A percentile compares a stretch with the other conserved stretches of the same genome.
phyloP scores from a whole-genome alignment of 2,797 vertebrate genomes.

The Poecile montanus region DNA sequence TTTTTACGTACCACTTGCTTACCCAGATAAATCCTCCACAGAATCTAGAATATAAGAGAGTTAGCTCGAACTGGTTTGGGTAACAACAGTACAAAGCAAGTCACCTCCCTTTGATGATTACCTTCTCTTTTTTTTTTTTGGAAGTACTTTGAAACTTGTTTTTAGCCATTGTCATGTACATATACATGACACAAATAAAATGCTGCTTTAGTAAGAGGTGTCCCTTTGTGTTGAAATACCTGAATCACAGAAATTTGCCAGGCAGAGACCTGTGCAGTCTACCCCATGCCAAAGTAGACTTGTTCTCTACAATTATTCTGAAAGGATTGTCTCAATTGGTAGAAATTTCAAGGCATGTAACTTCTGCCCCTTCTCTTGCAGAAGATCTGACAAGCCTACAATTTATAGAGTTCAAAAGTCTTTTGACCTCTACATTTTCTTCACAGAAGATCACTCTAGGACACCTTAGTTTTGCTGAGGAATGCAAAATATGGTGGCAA shows the following conservation, averaged over 20 bases:
- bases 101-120: not conserved
- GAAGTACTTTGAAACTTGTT: not conserved
- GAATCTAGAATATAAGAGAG: not conserved
- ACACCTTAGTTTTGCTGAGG: not conserved
- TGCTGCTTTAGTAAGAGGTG: not conserved
- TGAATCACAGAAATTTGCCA: conserved; percentile 32
- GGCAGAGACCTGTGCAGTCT: conserved; percentile 7
- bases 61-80: not conserved
- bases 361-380: not conserved
- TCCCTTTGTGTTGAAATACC: conserved; percentile 29
- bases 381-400: not conserved
- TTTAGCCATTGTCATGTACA: not conserved
- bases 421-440: not conserved
- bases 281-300: conserved; percentile 2
- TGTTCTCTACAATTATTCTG: not conserved
- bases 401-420: not conserved
- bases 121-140: not conserved
- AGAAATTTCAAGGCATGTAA: not conserved
- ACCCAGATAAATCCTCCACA: not conserved
- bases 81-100: not conserved
- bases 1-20: not conserved
- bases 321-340: not conserved
- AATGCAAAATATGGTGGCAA: not conserved
- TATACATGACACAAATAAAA: not conserved
- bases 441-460: not conserved